Evolutionary conservation across 2,888 invertebrate species (phyloP).

Genomic region (Phortica magna): DNA sequence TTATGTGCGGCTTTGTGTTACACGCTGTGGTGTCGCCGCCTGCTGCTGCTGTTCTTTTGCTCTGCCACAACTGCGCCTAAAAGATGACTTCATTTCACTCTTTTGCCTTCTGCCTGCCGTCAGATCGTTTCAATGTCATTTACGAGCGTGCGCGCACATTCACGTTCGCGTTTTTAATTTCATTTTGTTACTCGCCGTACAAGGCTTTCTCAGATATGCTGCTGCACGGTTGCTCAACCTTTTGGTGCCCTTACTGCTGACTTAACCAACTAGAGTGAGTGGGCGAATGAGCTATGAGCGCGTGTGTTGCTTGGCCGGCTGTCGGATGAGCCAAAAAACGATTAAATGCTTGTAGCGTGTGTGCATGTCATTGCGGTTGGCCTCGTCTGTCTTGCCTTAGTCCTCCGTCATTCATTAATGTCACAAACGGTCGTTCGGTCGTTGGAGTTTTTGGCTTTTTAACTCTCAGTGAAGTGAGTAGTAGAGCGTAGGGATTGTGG

Average conservation of each 20-base stretch:
- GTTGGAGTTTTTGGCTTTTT: conserved; percentile 6
- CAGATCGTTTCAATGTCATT: conserved; percentile 25
- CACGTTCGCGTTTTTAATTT: conserved; percentile 21
- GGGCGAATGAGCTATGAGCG: too few species aligned
- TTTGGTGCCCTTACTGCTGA: background rate
- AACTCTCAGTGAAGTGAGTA: background rate
- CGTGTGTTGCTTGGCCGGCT: background rate
- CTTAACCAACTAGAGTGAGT: background rate
- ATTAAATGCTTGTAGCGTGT: conserved; percentile 25
- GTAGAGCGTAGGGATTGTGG: background rate
- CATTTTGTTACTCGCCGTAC: conserved; percentile 1
- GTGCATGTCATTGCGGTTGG: conserved; percentile 14
- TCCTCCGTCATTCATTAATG: background rate
- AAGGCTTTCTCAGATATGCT: background rate
- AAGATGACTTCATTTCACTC: background rate
- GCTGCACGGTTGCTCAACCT: background rate
- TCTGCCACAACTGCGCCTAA: conserved; percentile 18
- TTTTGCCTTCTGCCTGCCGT: background rate
- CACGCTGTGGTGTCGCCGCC: conserved; percentile 13
- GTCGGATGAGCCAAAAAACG: background rate
- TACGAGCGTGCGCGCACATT: background rate
- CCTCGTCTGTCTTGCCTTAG: background rate
- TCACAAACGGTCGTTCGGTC: background rate
- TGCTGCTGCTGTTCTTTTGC: background rate
- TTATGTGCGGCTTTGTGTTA: conserved; percentile 30